Percentiles rank a stretch among this genome's conserved stretches.
phyloP scores from a whole-genome alignment of 2,797 vertebrate species.

The Psittacula echo region DNA sequence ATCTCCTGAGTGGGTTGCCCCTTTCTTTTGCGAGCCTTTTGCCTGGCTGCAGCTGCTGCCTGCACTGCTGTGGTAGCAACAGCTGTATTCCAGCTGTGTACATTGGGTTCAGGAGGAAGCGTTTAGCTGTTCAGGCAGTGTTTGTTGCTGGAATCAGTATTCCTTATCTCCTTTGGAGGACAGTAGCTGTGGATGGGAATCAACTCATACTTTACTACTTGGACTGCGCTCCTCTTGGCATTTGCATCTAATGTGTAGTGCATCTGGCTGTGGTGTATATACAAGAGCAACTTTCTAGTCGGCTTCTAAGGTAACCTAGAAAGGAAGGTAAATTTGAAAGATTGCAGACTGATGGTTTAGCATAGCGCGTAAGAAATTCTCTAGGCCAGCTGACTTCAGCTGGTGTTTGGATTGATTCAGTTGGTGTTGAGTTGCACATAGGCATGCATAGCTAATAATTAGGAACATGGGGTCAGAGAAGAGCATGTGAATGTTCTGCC shows the following conservation, averaged over 20 bases:
- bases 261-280: background rate
- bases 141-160: background rate
- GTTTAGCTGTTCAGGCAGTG: background rate
- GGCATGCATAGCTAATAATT: background rate
- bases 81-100: background rate
- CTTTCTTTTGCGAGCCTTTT: background rate
- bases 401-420: background rate
- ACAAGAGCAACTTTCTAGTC: background rate
- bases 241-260: background rate
- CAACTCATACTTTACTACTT: background rate
- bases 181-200: background rate
- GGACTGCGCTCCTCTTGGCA: background rate
- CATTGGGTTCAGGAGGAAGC: background rate
- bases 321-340: background rate
- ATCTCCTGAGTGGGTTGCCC: background rate
- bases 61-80: background rate
- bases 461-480: background rate
- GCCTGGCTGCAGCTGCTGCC: background rate
- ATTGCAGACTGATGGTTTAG: background rate
- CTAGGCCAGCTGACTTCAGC: background rate
- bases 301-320: background rate
- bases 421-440: background rate
- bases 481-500: constrained; percentile 24
- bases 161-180: background rate
- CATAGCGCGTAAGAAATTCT: background rate